Conservation (phyloP, 2,113 vertebrate species). For the Oncorhynchus kisutch region DNA sequence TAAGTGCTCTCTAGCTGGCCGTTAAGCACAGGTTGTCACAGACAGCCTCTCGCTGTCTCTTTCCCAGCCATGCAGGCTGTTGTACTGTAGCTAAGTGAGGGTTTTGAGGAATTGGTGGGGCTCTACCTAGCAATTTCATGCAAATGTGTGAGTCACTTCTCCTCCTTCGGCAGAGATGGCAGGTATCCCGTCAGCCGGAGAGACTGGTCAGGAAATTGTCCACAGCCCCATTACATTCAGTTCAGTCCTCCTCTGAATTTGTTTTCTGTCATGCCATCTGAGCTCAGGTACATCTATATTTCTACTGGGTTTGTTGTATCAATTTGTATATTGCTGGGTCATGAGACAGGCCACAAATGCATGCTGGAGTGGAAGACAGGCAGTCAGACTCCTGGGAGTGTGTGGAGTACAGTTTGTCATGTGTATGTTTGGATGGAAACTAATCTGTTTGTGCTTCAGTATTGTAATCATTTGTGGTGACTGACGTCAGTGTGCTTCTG, state of each 20-base stretch:
- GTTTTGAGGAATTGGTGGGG: constrained; percentile 38
- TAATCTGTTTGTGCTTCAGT: neutral
- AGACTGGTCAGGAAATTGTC: constrained; percentile 28
- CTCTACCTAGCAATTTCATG: constrained; percentile 41
- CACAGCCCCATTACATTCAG: neutral
- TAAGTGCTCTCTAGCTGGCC: neutral
- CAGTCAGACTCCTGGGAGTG: neutral
- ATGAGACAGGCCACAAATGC: neutral
- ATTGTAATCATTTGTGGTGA: constrained; percentile 8
- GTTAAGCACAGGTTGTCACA: constrained; percentile 37
- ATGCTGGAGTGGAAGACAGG: neutral
- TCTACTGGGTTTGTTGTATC: constrained; percentile 1
- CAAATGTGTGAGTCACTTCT: constrained; percentile 40
- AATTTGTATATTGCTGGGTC: constrained; percentile 11
- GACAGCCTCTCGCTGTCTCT: constrained; percentile 19
- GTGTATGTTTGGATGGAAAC: neutral
- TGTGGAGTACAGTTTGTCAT: neutral
- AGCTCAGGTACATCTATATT: neutral
- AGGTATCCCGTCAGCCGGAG: constrained; percentile 19
- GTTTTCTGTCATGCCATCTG: constrained; percentile 11
- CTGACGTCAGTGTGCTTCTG: neutral
- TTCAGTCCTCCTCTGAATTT: neutral
- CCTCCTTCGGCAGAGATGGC: neutral
- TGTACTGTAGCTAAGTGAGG: constrained; percentile 22
- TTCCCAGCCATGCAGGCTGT: no score